Evolutionary conservation across 2,797 vertebrate species (phyloP).

Genomic region (Agapornis canus): DNA sequence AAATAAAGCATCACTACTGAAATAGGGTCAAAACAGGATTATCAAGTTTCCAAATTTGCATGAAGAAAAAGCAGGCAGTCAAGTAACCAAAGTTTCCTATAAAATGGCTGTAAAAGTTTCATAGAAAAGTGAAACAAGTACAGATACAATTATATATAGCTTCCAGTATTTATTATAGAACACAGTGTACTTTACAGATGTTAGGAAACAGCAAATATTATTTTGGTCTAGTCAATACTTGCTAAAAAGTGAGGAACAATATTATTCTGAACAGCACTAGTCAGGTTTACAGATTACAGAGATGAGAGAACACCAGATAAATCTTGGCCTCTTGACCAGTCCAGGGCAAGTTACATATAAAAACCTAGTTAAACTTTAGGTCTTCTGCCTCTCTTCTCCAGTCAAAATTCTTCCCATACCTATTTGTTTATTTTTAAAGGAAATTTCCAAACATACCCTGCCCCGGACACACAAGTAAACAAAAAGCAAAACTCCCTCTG

Average conservation of each 20-base stretch:
- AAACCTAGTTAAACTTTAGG: neutral
- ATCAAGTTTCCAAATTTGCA: conserved; percentile 6
- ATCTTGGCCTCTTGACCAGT: neutral
- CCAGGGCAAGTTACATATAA: neutral
- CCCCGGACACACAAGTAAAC: neutral
- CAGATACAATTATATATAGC: neutral
- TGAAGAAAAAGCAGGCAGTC: neutral
- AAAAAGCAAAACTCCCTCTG: neutral
- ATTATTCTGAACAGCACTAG: neutral
- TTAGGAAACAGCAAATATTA: neutral
- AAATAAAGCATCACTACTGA: conserved; percentile 18
- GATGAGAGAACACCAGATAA: neutral
- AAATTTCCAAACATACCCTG: neutral
- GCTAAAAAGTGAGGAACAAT: neutral
- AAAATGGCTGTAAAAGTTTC: neutral
- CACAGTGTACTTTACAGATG: neutral
- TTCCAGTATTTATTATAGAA: neutral
- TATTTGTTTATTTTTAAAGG: neutral
- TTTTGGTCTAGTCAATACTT: neutral
- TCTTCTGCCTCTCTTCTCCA: neutral
- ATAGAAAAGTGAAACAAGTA: neutral
- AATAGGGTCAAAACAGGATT: conserved; percentile 31
- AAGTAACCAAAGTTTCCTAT: neutral
- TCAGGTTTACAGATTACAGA: neutral
- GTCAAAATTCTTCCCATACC: neutral